Percentiles rank a stretch among this genome's conserved stretches.
These are phyloP conservation scores for Diplodus sargus DNA, from an alignment of 2,797 vertebrate species.

Conservation along the genomic window DNA sequence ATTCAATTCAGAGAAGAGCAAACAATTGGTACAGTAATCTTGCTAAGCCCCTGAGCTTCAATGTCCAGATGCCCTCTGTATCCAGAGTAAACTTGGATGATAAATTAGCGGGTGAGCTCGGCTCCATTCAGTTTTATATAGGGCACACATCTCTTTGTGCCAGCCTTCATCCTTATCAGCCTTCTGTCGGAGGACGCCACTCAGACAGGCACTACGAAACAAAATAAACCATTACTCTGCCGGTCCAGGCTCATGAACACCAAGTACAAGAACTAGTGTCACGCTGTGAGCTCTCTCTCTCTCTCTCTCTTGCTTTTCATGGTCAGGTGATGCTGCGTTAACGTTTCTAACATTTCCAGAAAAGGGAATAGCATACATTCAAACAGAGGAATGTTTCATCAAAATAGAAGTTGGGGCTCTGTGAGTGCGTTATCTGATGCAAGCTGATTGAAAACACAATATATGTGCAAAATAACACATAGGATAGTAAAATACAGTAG, in stretches of 20 bases:
- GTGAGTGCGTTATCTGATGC: neutral
- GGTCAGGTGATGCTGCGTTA: slow-evolving; percentile 17
- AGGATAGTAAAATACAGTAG: neutral
- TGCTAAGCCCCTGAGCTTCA: slow-evolving; percentile 43
- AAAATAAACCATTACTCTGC: slow-evolving; percentile 41
- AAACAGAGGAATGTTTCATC: neutral
- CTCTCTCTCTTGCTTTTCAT: slow-evolving; percentile 21
- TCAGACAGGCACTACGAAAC: slow-evolving; percentile 53
- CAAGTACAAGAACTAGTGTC: slow-evolving; percentile 4
- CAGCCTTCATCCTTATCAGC: slow-evolving; percentile 42
- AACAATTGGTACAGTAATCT: slow-evolving; percentile 29
- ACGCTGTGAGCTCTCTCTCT: slow-evolving; percentile 20
- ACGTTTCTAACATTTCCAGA: slow-evolving; percentile 15
- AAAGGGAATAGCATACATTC: slow-evolving; percentile 1
- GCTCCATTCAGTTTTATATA: slow-evolving; percentile 25
- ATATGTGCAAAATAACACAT: neutral
- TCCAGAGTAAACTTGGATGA: slow-evolving; percentile 42
- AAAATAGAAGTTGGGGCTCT: neutral
- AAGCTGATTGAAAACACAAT: neutral
- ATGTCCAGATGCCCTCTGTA: slow-evolving; percentile 50
- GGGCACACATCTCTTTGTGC: slow-evolving; percentile 43
- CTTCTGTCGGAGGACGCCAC: slow-evolving; percentile 39
- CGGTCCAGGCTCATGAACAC: slow-evolving; percentile 22
- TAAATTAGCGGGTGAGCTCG: slow-evolving; percentile 30
- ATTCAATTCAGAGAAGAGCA: slow-evolving; percentile 27